Conservation (phyloP, 2,797 vertebrate species). For the Morelia viridis region DNA sequence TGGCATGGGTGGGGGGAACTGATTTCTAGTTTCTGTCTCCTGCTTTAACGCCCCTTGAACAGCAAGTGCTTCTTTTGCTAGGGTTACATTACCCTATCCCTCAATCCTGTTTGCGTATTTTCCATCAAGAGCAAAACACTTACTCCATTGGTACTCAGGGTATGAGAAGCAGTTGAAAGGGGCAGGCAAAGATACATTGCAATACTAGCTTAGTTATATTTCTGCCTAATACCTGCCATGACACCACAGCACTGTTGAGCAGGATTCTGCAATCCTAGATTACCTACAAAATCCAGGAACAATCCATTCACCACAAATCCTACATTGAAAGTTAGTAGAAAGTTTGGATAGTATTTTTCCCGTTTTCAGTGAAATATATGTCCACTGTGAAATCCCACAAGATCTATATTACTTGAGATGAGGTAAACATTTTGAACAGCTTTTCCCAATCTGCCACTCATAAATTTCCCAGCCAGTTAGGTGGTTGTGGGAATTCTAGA, state of each 20-base stretch:
- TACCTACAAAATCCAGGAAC: not conserved
- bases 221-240: not conserved
- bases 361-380: not conserved
- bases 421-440: not conserved
- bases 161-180: not conserved
- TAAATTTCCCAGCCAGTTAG: not conserved
- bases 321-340: not conserved
- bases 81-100: not conserved
- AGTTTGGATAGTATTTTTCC: slow-evolving; percentile 1
- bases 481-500: not conserved
- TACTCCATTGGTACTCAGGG: not conserved
- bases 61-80: not conserved
- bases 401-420: not conserved
- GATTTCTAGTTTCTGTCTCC: not conserved
- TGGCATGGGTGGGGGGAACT: not conserved
- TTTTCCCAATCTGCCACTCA: not conserved
- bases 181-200: not conserved
- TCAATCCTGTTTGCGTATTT: not conserved
- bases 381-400: not conserved
- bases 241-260: not conserved
- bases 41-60: not conserved
- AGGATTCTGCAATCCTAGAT: not conserved
- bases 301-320: not conserved
- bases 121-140: not conserved
- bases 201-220: not conserved